phyloP scores from a whole-genome alignment of 2,113 vertebrate genomes.

The Poicephalus gulielmi region DNA sequence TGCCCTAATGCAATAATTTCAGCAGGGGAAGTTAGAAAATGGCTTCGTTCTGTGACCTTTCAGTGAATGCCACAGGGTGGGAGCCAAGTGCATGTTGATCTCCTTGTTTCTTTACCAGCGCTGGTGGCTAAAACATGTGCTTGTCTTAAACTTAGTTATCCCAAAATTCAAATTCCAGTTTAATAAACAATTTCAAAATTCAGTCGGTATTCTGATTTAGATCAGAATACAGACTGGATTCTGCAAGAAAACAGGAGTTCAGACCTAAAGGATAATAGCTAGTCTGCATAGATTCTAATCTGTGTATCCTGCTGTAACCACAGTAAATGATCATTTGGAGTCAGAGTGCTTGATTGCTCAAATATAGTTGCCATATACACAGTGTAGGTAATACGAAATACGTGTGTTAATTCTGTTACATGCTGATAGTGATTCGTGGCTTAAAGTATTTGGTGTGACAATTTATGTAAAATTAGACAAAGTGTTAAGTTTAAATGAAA shows the following conservation, averaged over 20 bases:
- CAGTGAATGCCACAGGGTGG: slow-evolving; percentile 5
- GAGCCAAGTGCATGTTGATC: neutral
- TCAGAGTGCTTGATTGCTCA: neutral
- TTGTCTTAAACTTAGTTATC: neutral
- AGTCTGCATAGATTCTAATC: neutral
- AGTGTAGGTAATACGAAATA: neutral
- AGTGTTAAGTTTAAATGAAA: neutral
- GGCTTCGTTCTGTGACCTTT: neutral
- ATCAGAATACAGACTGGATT: neutral
- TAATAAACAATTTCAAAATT: neutral
- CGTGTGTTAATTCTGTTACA: neutral
- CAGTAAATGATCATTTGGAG: neutral
- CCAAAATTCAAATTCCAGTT: neutral
- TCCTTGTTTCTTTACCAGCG: neutral
- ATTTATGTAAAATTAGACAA: neutral
- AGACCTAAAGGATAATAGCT: neutral
- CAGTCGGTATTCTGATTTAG: neutral
- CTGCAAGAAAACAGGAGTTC: neutral
- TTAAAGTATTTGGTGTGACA: neutral
- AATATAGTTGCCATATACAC: neutral
- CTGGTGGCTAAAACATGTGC: neutral
- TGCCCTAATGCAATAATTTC: neutral
- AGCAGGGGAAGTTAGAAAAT: neutral
- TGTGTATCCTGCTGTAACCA: neutral
- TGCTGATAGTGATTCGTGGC: neutral